These are phyloP conservation scores for Dryas iulia DNA, from an alignment of 1,140 invertebrate genomes.

Conservation along the genomic window DNA sequence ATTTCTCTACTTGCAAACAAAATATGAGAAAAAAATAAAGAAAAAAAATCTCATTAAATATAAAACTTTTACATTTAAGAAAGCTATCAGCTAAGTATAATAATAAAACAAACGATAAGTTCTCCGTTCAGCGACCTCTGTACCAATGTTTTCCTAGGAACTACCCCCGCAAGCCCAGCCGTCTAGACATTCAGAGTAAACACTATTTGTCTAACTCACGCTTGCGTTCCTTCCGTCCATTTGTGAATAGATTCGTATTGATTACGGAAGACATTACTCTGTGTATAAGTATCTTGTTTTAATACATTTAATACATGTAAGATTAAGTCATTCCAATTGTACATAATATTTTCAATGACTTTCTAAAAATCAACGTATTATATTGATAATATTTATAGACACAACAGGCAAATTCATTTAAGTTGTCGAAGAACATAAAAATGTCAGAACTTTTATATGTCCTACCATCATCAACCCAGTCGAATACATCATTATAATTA, in stretches of 20 bases:
- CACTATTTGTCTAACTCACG: constrained; percentile 38
- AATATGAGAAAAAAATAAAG: not conserved
- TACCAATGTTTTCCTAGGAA: constrained; percentile 19
- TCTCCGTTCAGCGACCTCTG: constrained; percentile 8
- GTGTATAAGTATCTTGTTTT: not conserved
- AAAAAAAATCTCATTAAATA: not conserved
- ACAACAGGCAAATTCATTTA: too few species aligned
- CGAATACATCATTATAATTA: too few species aligned
- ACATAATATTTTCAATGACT: too few species aligned
- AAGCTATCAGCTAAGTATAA: not conserved
- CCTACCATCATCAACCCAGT: too few species aligned
- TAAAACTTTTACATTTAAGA: not conserved
- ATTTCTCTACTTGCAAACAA: too few species aligned
- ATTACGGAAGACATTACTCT: constrained; percentile 6
- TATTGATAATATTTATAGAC: too few species aligned
- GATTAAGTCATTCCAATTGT: not conserved
- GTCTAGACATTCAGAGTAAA: constrained; percentile 38
- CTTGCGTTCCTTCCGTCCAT: not conserved
- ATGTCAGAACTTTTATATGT: too few species aligned
- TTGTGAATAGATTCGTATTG: constrained; percentile 16
- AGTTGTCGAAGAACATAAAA: too few species aligned
- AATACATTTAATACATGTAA: not conserved
- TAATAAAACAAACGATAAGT: not conserved
- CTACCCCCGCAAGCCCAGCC: not conserved
- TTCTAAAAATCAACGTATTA: too few species aligned